phyloP scores from a whole-genome alignment of 2,888 invertebrate species.

The Chrysina gloriosa region DNA sequence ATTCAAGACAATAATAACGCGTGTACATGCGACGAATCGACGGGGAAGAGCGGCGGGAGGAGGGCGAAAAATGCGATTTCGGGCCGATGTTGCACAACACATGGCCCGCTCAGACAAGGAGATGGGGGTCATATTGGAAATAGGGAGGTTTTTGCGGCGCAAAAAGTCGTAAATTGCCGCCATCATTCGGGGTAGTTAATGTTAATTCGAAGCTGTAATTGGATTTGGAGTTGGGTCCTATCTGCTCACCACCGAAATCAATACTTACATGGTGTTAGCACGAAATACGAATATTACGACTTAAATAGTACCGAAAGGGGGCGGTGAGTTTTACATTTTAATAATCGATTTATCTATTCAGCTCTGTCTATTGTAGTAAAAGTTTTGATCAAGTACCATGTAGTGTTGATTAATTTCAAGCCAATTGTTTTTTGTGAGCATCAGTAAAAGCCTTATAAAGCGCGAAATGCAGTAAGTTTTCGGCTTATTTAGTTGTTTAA shows the following conservation, averaged over 20 bases:
- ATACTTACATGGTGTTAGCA: constrained; percentile 22
- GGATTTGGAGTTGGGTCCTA: constrained; percentile 27
- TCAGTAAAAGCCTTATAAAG: too few species aligned
- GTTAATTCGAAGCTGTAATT: constrained; percentile 37
- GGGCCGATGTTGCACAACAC: constrained; percentile 34
- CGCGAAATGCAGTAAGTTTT: too few species aligned
- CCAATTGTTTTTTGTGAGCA: too few species aligned
- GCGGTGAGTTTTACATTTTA: neutral
- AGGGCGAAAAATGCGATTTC: constrained; percentile 33
- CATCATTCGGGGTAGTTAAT: constrained; percentile 36
- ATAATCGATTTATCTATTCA: neutral
- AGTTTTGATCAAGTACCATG: too few species aligned
- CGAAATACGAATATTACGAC: constrained; percentile 24
- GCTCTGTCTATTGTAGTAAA: too few species aligned
- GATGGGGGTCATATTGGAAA: constrained; percentile 16
- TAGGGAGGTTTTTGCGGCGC: constrained; percentile 22
- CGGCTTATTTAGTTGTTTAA: too few species aligned
- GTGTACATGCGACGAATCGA: constrained; percentile 26
- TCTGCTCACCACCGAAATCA: constrained; percentile 25
- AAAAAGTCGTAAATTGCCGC: constrained; percentile 37
- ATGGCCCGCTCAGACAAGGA: constrained; percentile 26
- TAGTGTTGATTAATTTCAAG: too few species aligned
- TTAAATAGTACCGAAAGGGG: constrained; percentile 12
- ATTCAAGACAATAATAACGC: constrained; percentile 45
- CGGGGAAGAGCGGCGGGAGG: neutral